Percentiles rank a stretch among this genome's conserved stretches.
Conservation (phyloP, 2,797 vertebrate genomes). For the Sciurus carolinensis region DNA sequence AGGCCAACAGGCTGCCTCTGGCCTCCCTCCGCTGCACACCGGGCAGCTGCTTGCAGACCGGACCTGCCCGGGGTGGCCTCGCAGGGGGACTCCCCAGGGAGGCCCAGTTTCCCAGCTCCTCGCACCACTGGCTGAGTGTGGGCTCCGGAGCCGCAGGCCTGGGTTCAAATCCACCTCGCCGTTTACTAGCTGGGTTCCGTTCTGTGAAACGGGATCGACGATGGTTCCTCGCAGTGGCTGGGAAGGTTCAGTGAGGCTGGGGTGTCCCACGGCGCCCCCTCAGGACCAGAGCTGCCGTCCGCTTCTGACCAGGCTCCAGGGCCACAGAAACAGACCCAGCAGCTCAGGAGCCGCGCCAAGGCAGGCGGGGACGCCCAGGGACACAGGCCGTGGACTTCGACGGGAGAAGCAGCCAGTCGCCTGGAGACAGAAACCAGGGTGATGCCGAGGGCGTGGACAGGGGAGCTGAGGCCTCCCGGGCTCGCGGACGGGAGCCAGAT, state of each 20-base stretch:
- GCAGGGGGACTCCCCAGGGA: rapidly evolving
- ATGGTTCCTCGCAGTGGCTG: neutral
- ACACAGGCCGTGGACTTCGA: neutral
- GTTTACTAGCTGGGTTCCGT: neutral
- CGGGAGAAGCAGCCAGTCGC: neutral
- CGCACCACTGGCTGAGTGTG: rapidly evolving
- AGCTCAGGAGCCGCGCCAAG: neutral
- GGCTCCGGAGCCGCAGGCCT: neutral
- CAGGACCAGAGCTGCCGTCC: rapidly evolving
- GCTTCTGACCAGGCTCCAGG: rapidly evolving
- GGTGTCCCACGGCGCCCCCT: rapidly evolving
- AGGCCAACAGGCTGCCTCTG: neutral
- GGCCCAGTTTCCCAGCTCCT: neutral
- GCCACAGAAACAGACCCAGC: neutral
- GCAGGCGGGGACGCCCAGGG: neutral
- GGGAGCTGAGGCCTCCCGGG: neutral
- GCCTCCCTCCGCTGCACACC: rapidly evolving
- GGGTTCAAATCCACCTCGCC: neutral
- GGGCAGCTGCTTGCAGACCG: rapidly evolving
- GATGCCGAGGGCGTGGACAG: neutral
- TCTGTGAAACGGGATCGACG: neutral
- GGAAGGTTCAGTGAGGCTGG: neutral
- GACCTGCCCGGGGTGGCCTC: rapidly evolving
- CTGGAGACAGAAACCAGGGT: neutral
- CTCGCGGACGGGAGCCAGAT: neutral